phyloP scores from a whole-genome alignment of 2,113 vertebrate species.

The Rhinichthys klamathensis region DNA sequence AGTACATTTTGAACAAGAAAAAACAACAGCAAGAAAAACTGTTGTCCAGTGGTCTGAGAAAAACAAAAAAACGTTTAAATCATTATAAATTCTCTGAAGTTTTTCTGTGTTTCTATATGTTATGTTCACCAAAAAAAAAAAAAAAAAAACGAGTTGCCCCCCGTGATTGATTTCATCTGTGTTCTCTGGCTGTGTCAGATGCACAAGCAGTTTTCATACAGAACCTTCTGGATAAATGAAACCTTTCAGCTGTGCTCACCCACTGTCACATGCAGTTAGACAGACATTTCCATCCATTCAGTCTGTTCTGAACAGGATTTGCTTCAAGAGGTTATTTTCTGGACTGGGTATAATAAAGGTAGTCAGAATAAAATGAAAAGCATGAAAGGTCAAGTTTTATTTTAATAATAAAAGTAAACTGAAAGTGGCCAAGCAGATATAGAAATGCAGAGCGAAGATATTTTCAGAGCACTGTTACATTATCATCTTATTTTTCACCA shows the following conservation, averaged over 20 bases:
- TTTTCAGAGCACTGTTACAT: not conserved
- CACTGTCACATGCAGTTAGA: slow-evolving; percentile 25
- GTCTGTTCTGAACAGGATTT: not conserved
- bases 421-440: not conserved
- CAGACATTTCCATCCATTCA: not conserved
- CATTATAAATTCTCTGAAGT: not conserved
- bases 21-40: not conserved
- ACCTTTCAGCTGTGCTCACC: not conserved
- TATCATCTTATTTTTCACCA: not conserved
- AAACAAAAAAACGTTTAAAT: not conserved
- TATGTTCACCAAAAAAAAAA: not conserved
- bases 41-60: not conserved
- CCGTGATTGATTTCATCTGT: not conserved
- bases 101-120: not conserved
- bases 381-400: slow-evolving; percentile 19
- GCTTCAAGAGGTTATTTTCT: not conserved
- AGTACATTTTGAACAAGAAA: too few species aligned
- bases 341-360: not conserved
- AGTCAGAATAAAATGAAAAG: not conserved
- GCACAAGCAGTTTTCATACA: not conserved
- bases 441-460: not conserved
- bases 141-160: not conserved
- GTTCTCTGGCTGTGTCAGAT: not conserved
- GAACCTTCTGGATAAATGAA: not conserved
- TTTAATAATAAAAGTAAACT: not conserved